Conservation (phyloP, 1,140 invertebrate species). For the Megathymus violae region DNA sequence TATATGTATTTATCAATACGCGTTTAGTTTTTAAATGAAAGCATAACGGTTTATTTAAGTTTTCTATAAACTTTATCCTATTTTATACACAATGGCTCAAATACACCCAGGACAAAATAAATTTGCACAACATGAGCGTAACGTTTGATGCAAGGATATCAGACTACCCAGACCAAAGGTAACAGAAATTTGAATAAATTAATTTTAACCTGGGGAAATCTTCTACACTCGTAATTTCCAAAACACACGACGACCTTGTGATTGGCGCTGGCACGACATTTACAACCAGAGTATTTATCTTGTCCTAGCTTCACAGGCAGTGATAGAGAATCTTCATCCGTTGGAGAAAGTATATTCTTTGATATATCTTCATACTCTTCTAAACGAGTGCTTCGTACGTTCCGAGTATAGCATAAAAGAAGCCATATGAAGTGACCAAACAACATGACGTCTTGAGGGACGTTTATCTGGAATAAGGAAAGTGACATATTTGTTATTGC, state of each 20-base stretch:
- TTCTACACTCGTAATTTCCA: slow-evolving; percentile 70
- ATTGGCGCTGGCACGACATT: slow-evolving; percentile 59
- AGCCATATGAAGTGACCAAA: slow-evolving; percentile 60
- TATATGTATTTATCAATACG: no score
- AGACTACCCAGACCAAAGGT: background rate
- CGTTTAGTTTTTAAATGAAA: no score
- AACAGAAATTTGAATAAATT: background rate
- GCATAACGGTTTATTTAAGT: no score
- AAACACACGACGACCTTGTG: slow-evolving; percentile 65
- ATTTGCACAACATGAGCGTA: no score
- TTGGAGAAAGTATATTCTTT: slow-evolving; percentile 55
- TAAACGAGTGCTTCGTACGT: slow-evolving; percentile 51
- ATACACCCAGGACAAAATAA: no score
- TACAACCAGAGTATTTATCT: slow-evolving; percentile 63
- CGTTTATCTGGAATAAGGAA: slow-evolving; percentile 43
- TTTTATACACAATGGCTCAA: no score
- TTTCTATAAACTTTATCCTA: no score
- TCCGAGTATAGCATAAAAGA: slow-evolving; percentile 64
- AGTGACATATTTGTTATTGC: no score
- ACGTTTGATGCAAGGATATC: no score
- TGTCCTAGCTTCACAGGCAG: slow-evolving; percentile 58
- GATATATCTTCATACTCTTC: slow-evolving; percentile 64
- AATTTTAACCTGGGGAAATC: slow-evolving; percentile 62
- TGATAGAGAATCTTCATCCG: slow-evolving; percentile 47
- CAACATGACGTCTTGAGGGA: slow-evolving; percentile 52